Evolutionary conservation across 1,140 invertebrate species (phyloP), one percentile per base, ranked within the genome.

Genomic region (Drosophila bocki): DNA sequence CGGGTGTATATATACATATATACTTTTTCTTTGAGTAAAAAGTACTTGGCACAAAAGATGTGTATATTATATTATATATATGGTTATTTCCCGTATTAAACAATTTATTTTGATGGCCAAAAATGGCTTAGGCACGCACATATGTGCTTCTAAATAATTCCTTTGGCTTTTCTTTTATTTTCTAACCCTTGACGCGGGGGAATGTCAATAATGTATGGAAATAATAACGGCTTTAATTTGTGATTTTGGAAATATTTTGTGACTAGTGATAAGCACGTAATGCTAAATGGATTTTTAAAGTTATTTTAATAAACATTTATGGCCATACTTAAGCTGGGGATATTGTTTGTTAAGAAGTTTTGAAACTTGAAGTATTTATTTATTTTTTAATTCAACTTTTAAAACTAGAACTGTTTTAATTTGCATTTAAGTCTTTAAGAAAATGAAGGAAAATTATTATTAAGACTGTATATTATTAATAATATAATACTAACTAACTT

Each of bases 21-120:
- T n/a, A n/a, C n/a, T n/a, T 37, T 54, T 22, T 6, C 5, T 35
- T 1, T 6, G 17, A 19, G 7, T 8, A 19, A 13, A 35, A 12
- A 51, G 17, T 17, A 53, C 17, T 35, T 19, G 12, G 17, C 29
- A 26, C 44, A 26, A 15, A 26, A 26, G 7, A 7, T 53, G 19
- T 53, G 11, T 19, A 13, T 12, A 29, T 32, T 19, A 7, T 22
- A 15, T 7, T 15, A 15, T 6, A 54, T 37, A 9, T 35, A 19
- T 22, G 22, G 51, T 54, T 54, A 11, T 26, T 22, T 56, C 1
- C 13, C 1, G 53, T n/a, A 39, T n/a, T 39, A 22, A 26, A 39
- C 7, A n/a, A 56, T 56, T 56, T 56, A 56, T 56, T 56, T 26
- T n/a, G 33, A 54, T 54, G 32, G 33, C 17, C 17, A 19, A 53